Evolutionary conservation across 2,113 vertebrate species (phyloP).

Genomic region (Pan troglodytes): NHGRI_mPanTro3-v2.1_pri NC_072408.2:87955501-87956000

Average conservation of each 20-base stretch:
- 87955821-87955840: not conserved
- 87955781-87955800: not conserved
- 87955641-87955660: not conserved
- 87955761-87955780: not conserved
- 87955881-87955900: not conserved
- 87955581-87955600: not conserved
- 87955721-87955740: not conserved
- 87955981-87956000: not conserved
- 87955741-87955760: not conserved
- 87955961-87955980: not conserved
- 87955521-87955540: not conserved
- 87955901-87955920: not conserved
- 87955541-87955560: not conserved
- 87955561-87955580: not conserved
- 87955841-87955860: not conserved
- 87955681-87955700: not conserved
- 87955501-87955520: not conserved
- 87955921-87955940: not conserved
- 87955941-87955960: not conserved
- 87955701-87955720: not conserved
- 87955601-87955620: not conserved
- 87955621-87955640: conserved; percentile 45
- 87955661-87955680: not conserved
- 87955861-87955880: not conserved
- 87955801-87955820: not conserved